Conservation (phyloP, 2,797 vertebrate genomes). For the Pteropus rufus region DNA sequence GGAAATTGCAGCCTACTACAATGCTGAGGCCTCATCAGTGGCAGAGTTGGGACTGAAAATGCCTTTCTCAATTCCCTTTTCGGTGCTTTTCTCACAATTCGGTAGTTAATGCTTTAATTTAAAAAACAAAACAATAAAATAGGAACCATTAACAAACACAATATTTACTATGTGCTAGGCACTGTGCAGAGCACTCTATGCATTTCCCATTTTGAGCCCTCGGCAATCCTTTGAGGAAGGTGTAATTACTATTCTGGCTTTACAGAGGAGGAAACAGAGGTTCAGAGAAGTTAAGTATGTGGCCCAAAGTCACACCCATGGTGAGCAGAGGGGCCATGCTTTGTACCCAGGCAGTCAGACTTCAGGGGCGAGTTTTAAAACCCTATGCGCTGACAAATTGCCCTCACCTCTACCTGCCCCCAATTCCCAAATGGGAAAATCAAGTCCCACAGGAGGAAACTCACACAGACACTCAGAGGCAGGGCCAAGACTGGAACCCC, state of each 20-base stretch:
- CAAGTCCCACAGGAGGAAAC: not conserved
- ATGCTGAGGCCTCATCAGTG: not conserved
- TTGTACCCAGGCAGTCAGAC: not conserved
- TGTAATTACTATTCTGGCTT: not conserved
- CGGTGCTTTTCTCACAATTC: not conserved
- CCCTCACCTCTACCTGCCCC: not conserved
- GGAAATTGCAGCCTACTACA: not conserved
- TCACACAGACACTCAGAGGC: not conserved
- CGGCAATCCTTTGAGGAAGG: not conserved
- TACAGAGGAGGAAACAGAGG: not conserved
- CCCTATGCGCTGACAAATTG: not conserved
- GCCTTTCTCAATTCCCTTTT: not conserved
- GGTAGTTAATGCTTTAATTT: not conserved
- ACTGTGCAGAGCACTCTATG: not conserved
- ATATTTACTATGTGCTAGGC: not conserved
- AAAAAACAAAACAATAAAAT: not conserved
- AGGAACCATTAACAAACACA: not conserved
- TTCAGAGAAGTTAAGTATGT: not conserved
- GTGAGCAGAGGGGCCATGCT: not conserved
- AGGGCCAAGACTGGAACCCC: not conserved
- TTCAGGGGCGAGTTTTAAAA: not conserved
- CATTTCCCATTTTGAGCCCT: not conserved
- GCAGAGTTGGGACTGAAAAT: not conserved
- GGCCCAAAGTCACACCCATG: rapidly evolving
- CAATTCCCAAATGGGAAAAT: not conserved